Percentiles rank a stretch among this genome's conserved stretches.
Evolutionary conservation across 64 coral and sea anemone species (phyloP).

Genomic region (Catalaphyllia jardinei): DNA sequence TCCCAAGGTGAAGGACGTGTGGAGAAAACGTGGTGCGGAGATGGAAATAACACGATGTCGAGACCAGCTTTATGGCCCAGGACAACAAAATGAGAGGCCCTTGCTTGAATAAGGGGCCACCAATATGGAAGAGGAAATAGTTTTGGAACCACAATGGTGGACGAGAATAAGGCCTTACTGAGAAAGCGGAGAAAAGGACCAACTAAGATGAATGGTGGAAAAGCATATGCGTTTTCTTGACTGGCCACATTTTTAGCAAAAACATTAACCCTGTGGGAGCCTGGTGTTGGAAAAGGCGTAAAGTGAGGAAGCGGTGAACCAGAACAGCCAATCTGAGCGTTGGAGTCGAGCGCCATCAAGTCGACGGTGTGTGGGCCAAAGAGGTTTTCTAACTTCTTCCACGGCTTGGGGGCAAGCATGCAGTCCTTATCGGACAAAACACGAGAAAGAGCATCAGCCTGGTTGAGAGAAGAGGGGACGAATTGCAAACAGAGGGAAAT

Average conservation of each 20-base stretch:
- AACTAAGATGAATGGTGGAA: conserved; percentile 37
- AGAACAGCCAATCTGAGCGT: background rate
- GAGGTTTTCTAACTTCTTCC: background rate
- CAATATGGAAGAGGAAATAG: too few relatives aligned
- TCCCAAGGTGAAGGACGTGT: conserved; percentile 12
- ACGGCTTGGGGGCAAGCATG: background rate
- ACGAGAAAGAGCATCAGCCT: conserved; percentile 8
- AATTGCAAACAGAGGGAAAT: background rate
- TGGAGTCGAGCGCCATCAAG: conserved; percentile 9
- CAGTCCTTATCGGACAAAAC: conserved; percentile 15
- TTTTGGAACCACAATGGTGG: too few relatives aligned
- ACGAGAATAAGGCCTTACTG: too few relatives aligned
- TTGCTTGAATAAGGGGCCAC: too few relatives aligned
- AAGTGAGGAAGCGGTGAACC: conserved; percentile 5
- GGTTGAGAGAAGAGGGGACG: background rate
- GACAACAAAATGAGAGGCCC: too few relatives aligned
- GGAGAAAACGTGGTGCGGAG: background rate
- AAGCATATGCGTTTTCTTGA: conserved; percentile 48
- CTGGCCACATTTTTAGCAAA: background rate
- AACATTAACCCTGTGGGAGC: conserved; percentile 8
- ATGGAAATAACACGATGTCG: conserved; percentile 11
- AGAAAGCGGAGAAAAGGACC: too few relatives aligned
- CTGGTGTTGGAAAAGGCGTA: background rate
- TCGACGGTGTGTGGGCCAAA: conserved; percentile 21
- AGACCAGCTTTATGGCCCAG: background rate